Base-by-base conservation (phyloP, 2,113 vertebrate genomes). In the Gymnobelideus leadbeateri region DNA sequence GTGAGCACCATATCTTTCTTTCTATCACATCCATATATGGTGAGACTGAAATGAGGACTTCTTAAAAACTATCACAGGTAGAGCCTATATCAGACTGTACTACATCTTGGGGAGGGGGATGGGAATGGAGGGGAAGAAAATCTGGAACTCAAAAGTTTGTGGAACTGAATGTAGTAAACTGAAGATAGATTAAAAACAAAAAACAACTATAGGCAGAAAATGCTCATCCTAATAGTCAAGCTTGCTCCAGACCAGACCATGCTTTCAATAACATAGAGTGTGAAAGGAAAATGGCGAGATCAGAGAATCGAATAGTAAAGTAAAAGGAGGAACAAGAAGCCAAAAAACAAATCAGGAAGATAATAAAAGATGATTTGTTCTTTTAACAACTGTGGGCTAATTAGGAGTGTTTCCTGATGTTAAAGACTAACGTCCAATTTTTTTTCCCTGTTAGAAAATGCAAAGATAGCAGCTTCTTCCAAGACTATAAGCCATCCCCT, bases 401-500 rank as follows among this genome's bases (percentile, higher is more conserved):
- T 97, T 96, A 96, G 94, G 51, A 50, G 77, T 89, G 89, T 97
- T 97, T 95, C 7, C 91, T 95, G 57, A 93, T 96, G 91, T 93
- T 94, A 96, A 96, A 96, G 50, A 95, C 16, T 52, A 16, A n/a
- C 90, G 46, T 95, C 51, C 95, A 93, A 9, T 51, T 90, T 49
- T 92, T 96, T 93, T 93, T 95, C 53, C 24, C 49, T n/a, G 95
- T 46, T 92, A 91, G 57, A 96, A 96, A 97, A 96, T 93, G 77
- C n/a, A 93, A 95, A 95, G 95, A 89, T 92, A 92, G 50, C 68
- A 95, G 93, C 91, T 95, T 96, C 89, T 97, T 97, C 52, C 94
- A 94, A 94, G 91, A n/a, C 95, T 95, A 21, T 47, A 89, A 50
- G 91, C 46, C 93, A 96, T 97, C 95, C 95, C 92, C 91, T 90